Evolutionary conservation across 2,888 invertebrate species (phyloP).

Genomic region (Cordilura impudica): DNA sequence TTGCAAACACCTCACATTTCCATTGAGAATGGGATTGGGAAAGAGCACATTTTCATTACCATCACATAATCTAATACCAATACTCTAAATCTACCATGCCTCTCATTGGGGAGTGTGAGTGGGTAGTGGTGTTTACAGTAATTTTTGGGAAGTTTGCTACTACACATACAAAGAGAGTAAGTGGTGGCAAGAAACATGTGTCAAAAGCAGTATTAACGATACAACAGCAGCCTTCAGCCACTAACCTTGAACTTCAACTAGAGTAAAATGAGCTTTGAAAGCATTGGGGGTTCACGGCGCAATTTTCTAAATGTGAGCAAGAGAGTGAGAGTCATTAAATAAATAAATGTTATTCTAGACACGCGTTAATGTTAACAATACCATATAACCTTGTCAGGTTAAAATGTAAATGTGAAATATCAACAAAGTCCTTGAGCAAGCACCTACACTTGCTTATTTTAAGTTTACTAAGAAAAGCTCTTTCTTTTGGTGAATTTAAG

Average conservation of each 20-base stretch:
- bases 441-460: background rate
- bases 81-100: background rate
- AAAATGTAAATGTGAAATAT: background rate
- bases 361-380: constrained; percentile 40
- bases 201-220: constrained; percentile 40
- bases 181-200: constrained; percentile 35
- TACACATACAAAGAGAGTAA: background rate
- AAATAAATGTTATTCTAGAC: constrained; percentile 42
- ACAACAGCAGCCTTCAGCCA: constrained; percentile 36
- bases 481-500: background rate
- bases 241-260: constrained; percentile 75
- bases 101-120: background rate
- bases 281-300: constrained; percentile 46
- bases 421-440: background rate
- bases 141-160: background rate
- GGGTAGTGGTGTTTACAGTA: too few relatives aligned
- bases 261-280: constrained; percentile 46
- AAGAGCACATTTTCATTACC: background rate
- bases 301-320: background rate
- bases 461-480: background rate
- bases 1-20: background rate
- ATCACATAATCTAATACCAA: background rate
- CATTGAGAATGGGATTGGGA: background rate
- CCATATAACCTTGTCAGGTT: constrained; percentile 23
- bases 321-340: background rate